phyloP scores from a whole-genome alignment of 2,888 invertebrate species.

The Mayetiola destructor region DNA sequence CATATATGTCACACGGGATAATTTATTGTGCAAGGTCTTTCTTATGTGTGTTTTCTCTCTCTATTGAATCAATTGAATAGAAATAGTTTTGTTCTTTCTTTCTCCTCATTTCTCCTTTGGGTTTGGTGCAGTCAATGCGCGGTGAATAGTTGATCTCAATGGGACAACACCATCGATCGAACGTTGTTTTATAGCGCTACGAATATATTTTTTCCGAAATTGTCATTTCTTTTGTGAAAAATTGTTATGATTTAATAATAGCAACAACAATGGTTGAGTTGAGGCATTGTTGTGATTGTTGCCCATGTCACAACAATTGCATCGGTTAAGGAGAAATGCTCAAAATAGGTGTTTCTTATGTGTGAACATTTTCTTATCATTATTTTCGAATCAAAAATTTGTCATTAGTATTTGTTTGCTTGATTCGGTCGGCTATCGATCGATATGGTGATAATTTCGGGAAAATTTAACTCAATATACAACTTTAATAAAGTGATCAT shows the following conservation, averaged over 20 bases:
- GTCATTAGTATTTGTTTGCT: conserved; percentile 7
- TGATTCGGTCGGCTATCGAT: not conserved
- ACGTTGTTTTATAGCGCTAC: not conserved
- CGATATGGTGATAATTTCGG: too few relatives aligned
- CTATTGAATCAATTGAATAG: conserved; percentile 4
- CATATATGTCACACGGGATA: conserved; percentile 8
- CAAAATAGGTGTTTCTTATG: too few relatives aligned
- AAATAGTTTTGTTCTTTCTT: not conserved
- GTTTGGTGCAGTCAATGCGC: too few relatives aligned
- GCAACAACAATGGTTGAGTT: not conserved
- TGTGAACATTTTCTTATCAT: not conserved
- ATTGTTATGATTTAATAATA: conserved; percentile 5
- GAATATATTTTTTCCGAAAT: not conserved
- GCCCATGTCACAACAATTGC: not conserved
- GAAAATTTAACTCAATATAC: too few relatives aligned
- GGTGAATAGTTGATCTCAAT: too few relatives aligned
- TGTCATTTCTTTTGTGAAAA: conserved; percentile 1
- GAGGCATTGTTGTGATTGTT: not conserved
- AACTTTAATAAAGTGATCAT: too few relatives aligned
- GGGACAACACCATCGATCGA: not conserved
- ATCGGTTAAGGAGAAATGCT: not conserved
- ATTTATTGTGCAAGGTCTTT: conserved; percentile 8
- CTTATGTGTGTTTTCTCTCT: not conserved
- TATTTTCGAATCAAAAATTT: not conserved
- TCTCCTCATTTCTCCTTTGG: not conserved